Base-by-base conservation (phyloP, 2,113 vertebrate genomes). In the Leuciscus idus region DNA sequence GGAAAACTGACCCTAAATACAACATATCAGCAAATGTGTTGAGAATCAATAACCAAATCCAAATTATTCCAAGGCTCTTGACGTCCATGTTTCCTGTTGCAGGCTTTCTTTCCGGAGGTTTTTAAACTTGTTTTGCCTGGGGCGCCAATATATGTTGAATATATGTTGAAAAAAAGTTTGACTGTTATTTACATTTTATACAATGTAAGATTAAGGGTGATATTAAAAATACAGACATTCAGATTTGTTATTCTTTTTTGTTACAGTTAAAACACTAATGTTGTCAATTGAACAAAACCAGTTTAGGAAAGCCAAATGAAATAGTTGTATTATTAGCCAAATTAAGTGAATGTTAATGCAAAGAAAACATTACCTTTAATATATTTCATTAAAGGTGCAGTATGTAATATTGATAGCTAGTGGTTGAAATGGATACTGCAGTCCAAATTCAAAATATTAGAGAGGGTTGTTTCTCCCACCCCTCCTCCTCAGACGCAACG, bases 1-100 rank as follows among this genome's bases (percentile, higher is more conserved):
- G 75, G 75, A 77, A 77, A 77, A 48, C 43, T 48, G 72, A 74
- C 43, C 7, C 26, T 77, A 77, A 77, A 77, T 33, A 48, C 43
- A 48, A 6, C 43, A 1, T 48, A 17, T 46, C 43, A 26, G 39
- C 72, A 48, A 48, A 74, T 46, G 23, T 75, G 43, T 50, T 50
- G 72, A 15, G 17, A 77, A 77, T 23, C 50, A 77, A 77, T 50
- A 75, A 73, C 46, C 70, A 76, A 55, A 33, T 77, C 23, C 15
- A 26, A 50, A 76, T 76, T 30, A 50, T 76, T 76, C 73, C 17
- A 77, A 77, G 26, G 17, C 28, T 77, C 26, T 77, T 30, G 13
- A 52, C 8, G 7, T 55, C 9, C 1, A 12, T 50, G 75, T 77
- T 74, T 74, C n/a, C 72, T 21, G 4, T 77, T 55, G 28, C 28